Base-by-base conservation (phyloP, 2,113 vertebrate genomes). In the Oncorhynchus masou region DNA sequence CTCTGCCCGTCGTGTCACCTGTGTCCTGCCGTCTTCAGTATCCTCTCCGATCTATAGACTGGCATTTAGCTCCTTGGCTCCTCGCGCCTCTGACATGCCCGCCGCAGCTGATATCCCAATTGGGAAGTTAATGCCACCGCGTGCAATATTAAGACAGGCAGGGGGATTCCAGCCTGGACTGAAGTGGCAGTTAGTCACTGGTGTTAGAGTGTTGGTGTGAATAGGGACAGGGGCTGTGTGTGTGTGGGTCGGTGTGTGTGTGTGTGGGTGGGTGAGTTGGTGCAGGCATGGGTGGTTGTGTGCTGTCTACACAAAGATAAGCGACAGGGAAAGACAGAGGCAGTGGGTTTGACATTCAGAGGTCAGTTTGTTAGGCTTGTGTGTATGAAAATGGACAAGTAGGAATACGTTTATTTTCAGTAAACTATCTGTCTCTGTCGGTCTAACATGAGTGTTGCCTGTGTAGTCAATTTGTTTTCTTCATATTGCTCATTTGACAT, bases 41-140 rank as follows among this genome's bases (percentile, higher is more conserved):
- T 94, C 96, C 95, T 87, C 84, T 82, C 83, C 94, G 92, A 99
- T 99, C 97, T 95, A 99, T 99, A 99, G 95, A 98, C 96, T 99
- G 97, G 96, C 96, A 98, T 99, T 99, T 99, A 96, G 96, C 96
- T 97, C 94, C 93, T 94, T 89, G 90, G 94, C 92, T 78, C 90
- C 89, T 86, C 83, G 85, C 4, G 22, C 24, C 89, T 84, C 86
- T 88, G 90, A 88, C 83, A 84, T 95, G 96, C 90, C 88, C 79
- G 83, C 88, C 85, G 75, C 88, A 93, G 94, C 91, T 90, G 86
- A 95, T 94, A 93, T 92, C 81, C 87, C 87, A 88, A 77, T 91
- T 87, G 88, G 88, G 91, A 95, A 94, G 92, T 94, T 90, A 94
- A 95, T 89, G 84, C 82, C 92, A 92, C 81, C 84, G 88, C 92